Conservation (phyloP, 2,113 vertebrate genomes). For the Cephalopterus ornatus region DNA sequence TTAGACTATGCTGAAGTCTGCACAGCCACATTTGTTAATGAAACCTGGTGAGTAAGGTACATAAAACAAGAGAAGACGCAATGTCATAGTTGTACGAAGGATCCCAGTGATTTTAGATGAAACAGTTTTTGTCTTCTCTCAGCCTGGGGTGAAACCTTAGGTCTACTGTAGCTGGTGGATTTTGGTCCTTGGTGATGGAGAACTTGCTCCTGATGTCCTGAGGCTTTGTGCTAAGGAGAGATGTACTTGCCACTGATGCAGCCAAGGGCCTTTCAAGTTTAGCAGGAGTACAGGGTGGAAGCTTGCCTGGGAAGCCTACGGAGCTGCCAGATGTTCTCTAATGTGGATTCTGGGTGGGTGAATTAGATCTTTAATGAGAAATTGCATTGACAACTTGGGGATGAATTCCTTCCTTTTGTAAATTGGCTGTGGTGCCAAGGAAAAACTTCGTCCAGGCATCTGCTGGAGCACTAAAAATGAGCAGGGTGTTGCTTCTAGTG, state of each 20-base stretch:
- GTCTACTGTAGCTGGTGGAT: neutral
- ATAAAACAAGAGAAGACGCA: neutral
- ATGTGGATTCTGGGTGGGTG: neutral
- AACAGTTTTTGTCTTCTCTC: neutral
- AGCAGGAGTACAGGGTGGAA: neutral
- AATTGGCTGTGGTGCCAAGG: neutral
- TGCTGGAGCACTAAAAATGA: neutral
- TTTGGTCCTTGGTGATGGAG: neutral
- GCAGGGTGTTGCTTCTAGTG: neutral
- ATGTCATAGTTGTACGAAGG: neutral
- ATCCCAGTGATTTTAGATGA: neutral
- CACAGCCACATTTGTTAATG: neutral
- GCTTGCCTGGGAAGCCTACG: neutral
- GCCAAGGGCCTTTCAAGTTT: neutral
- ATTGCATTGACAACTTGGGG: neutral
- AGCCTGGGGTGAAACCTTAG: neutral
- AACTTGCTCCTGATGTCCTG: neutral
- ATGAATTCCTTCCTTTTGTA: neutral
- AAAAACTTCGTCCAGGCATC: neutral
- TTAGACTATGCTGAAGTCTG: neutral
- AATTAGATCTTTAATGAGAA: neutral
- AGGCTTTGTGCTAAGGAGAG: neutral
- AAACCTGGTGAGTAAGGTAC: neutral
- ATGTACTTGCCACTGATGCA: rapidly evolving
- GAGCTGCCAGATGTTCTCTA: neutral